Evolutionary conservation across 92 coral and sea anemone species (phyloP), one percentile per base, ranked within the genome.

Genomic region (Umimayanthus chanpuru): DNA sequence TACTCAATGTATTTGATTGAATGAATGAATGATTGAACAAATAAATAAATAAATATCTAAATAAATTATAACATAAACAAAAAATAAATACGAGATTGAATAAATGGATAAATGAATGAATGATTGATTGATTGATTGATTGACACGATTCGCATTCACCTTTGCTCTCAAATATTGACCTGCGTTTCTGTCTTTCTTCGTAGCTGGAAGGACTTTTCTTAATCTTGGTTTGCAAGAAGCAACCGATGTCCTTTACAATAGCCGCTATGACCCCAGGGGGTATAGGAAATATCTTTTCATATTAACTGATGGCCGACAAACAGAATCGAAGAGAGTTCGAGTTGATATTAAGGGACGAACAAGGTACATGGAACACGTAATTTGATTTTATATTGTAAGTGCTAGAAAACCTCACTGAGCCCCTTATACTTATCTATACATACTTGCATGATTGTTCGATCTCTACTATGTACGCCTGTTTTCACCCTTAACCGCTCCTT

Each of bases 221-320:
- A 78, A 83, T 20, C 77, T 26, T 28, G 87, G 66, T 8, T 21
- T 83, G 10, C 11, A 28, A 18, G 87, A 83, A 26, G 87, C 87
- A 0, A 83, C 78, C 15, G 25, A 70, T 18, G 78, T 83, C 10
- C 61, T 83, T 5, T 83, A 68, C 41, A 83, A 83, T 53, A 23
- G 15, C 15, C 77, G 64, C 2, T 83, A 83, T 67, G 43, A 28
- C 74, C 87, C 64, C 2, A 83, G 71, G 4, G 67, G 41, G 0
- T 67, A 43, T 30, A 70, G 26, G 76, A 83, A 83, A 68, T 83
- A 83, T 53, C 77, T 83, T 28, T 25, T 83, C 40, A n/a, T 83
- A 36, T 9, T 83, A 7, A 44, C 87, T 47, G 87, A 83, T 43
- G 87, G 87, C 30, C 47, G 8, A 29, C 87, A 83, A 49, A n/a